Evolutionary conservation across 2,113 vertebrate genomes (phyloP), one percentile per base, ranked within the genome.

Genomic region (Ictidomys tridecemlineatus): DNA sequence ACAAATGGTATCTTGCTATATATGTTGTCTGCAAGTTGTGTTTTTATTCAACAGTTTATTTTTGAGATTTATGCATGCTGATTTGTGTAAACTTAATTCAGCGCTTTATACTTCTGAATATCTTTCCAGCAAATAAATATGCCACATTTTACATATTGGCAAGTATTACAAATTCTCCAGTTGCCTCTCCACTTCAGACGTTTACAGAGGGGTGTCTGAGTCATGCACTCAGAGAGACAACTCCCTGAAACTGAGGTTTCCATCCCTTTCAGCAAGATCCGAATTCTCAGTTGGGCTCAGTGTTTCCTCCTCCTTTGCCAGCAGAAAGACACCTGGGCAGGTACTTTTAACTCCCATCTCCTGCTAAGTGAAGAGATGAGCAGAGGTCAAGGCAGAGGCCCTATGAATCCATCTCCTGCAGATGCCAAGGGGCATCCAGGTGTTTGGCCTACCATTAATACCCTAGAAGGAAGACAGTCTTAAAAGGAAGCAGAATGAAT

Each of bases 51-150:
- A 37, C 2, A 28, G 30, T 61, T 97, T 89, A 32, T 85, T 96
- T 95, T 58, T 94, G 74, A 91, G 61, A 80, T 94, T 96, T 93
- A 70, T 85, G 24, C 45, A 63, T 51, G 45, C 67, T 53, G 26
- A 78, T 94, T 92, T 91, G 28, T 73, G 32, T 53, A 72, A 80
- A 86, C 73, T 56, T 70, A 85, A 95, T 95, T 89, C 42, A 95
- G 70, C 72, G 17, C 73, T 95, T 94, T 93, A 83, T 91, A 95
- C 32, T 91, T 94, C 65, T 28, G 51, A 93, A 67, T 84, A 65
- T 17, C 74, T 80, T 91, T 78, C 83, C 56, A 86, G 72, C 58
- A 48, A 91, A 89, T 76, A 94, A 94, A 91, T 93, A 88, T 12
- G 65, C 26, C 78, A 37, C n/a, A 20, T 61, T 84, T 93, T 78